Percentiles rank a stretch among this genome's conserved stretches.
phyloP scores from a whole-genome alignment of 2,888 invertebrate species.

The Cyaniris semiargus region DNA sequence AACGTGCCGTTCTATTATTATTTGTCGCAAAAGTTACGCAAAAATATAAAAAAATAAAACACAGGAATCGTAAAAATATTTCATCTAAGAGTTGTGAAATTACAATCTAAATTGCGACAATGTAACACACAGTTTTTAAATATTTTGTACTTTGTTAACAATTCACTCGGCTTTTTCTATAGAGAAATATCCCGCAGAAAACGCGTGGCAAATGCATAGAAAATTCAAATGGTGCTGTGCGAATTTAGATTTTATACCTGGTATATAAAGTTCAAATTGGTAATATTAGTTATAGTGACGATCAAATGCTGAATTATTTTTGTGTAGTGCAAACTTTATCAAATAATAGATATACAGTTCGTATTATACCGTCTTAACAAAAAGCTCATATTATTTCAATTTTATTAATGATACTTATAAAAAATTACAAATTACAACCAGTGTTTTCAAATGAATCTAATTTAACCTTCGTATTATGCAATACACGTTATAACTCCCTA shows the following conservation, averaged over 20 bases:
- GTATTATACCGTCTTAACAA: background rate
- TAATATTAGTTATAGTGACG: background rate
- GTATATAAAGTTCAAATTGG: background rate
- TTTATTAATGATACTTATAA: background rate
- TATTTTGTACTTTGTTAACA: constrained; percentile 20
- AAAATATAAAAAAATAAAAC: background rate
- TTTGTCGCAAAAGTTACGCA: background rate
- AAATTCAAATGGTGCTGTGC: background rate
- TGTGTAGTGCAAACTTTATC: background rate
- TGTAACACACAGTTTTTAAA: constrained; percentile 6
- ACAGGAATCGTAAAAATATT: background rate
- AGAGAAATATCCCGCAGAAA: background rate
- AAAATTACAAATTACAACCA: too few species aligned
- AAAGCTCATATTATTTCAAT: background rate
- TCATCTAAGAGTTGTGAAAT: constrained; percentile 4
- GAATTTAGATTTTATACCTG: background rate
- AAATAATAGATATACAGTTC: background rate
- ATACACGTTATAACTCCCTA: too few species aligned
- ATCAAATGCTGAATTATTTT: constrained; percentile 12
- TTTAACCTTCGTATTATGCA: too few species aligned
- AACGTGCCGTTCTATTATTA: background rate
- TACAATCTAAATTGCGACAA: constrained; percentile 14
- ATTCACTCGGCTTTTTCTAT: constrained; percentile 18
- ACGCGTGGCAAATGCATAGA: background rate
- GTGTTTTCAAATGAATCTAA: too few species aligned